Base-by-base conservation (phyloP, 2,113 vertebrate species). In the Holacanthus passer region DNA sequence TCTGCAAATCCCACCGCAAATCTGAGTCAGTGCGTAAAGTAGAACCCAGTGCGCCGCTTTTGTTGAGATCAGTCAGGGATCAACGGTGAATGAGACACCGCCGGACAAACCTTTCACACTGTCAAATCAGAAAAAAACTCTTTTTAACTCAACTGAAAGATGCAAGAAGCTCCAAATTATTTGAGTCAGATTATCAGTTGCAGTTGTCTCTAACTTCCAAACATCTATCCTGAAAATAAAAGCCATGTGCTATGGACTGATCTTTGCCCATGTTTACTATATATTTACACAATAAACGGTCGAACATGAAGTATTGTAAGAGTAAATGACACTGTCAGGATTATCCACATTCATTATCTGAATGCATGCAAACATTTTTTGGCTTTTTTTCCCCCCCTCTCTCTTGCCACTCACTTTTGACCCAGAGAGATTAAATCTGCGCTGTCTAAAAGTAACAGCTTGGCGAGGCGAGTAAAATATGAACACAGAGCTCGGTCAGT, bases 1-100 rank as follows among this genome's bases (percentile, higher is more conserved):
- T 68, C 59, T 83, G 41, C 39, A 89, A 91, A 86, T 88, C 83
- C 85, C 27, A 56, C 71, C 3, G 70, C 45, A 91, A 73, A 84
- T 80, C 77, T 77, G 50, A 87, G 67, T 73, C 39, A 32, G 71
- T 67, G 63, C 39, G 24, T 62, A 65, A 89, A 87, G n/a, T 7
- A 43, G 64, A 71, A 82, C 12, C 55, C 50, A 1, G 8, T 17
- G 66, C 39, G 24, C 10, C 2, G 32, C 56, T 77, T 53, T 82
- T 29, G 64, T 20, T 32, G 7, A 62, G 77, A 76, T 83, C 70
- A 78, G 48, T 20, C 31, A 60, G 35, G 45, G 81, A 52, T 84
- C 81, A 69, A 1, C 17, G 10, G 63, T 69, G 78, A 78, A 48
- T 37, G 16, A 43, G 27, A 53, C 32, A 37, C 2, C 5, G 3